These are phyloP conservation scores for Pyxicephalus adspersus DNA, from an alignment of 2,113 vertebrate genomes.

Conservation along the genomic window DNA sequence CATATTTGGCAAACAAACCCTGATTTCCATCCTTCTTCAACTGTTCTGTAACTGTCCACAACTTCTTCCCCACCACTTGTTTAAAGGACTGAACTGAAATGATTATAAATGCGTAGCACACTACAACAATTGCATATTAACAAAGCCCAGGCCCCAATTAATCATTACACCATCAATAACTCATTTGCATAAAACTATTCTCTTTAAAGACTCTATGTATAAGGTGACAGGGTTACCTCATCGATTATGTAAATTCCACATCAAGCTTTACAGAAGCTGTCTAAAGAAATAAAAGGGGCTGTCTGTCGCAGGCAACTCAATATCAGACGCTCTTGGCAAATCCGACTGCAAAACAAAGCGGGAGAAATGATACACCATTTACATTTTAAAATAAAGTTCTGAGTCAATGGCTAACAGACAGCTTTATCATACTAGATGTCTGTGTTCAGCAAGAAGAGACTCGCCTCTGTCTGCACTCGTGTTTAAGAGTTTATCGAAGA, in stretches of 20 bases:
- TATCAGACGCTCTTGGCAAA: constrained; percentile 66
- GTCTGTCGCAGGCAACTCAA: constrained; percentile 74
- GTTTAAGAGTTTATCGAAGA: not conserved
- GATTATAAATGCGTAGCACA: constrained; percentile 90
- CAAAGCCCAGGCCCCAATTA: constrained; percentile 90
- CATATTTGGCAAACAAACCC: not conserved
- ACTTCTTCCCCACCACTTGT: constrained; percentile 81
- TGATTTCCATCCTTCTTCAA: constrained; percentile 8
- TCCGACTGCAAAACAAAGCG: constrained; percentile 62
- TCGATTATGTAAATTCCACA: constrained; percentile 96
- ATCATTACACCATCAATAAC: constrained; percentile 95
- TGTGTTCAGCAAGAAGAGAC: not conserved
- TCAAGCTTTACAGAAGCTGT: constrained; percentile 86
- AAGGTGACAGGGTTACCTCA: constrained; percentile 92
- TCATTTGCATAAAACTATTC: constrained; percentile 98
- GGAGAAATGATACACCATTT: constrained; percentile 50
- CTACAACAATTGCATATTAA: constrained; percentile 94
- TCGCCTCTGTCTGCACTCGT: not conserved
- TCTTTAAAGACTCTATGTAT: constrained; percentile 91
- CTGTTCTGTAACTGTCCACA: constrained; percentile 70
- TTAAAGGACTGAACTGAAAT: constrained; percentile 82
- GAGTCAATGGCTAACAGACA: constrained; percentile 16
- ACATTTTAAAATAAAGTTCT: constrained; percentile 57
- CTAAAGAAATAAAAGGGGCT: constrained; percentile 86
- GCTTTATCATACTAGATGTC: constrained; percentile 14